Evolutionary conservation across 64 coral and sea anemone genomes (phyloP).

Genomic region (Trachythela sp.): DNA sequence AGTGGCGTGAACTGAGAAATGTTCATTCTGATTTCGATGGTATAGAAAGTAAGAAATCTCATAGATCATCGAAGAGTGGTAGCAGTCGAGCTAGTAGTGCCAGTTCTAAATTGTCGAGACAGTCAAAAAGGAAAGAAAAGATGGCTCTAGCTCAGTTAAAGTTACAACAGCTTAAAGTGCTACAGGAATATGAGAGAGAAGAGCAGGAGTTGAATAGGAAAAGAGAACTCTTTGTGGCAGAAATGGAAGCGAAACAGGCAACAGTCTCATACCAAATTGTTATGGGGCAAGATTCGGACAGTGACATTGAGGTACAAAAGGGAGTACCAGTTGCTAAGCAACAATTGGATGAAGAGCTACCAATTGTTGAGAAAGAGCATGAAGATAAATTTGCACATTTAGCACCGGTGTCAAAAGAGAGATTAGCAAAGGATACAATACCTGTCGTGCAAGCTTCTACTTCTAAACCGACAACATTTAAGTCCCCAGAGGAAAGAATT

Average conservation of each 20-base stretch:
- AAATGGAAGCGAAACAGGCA: conserved; percentile 35
- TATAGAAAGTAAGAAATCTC: not conserved
- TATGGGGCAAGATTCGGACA: not conserved
- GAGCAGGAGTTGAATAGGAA: conserved; percentile 3
- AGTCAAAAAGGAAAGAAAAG: not conserved
- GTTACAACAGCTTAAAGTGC: not conserved
- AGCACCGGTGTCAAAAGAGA: not conserved
- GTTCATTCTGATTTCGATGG: not conserved
- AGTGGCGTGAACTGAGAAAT: not conserved
- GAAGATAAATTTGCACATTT: too few species aligned
- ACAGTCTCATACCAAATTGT: not conserved
- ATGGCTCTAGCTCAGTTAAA: not conserved
- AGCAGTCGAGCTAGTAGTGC: not conserved
- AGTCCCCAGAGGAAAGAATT: not conserved
- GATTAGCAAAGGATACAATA: not conserved
- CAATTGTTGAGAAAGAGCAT: not conserved
- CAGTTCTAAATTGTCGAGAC: not conserved
- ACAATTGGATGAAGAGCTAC: not conserved
- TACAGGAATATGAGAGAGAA: not conserved
- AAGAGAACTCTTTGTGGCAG: conserved; percentile 6
- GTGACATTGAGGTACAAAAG: not conserved
- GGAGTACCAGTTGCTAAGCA: not conserved
- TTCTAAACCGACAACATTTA: not conserved
- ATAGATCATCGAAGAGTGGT: not conserved
- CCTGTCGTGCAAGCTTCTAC: not conserved